Conservation (phyloP, 2,888 invertebrate species). For the Onthophagus sagittarius region DNA sequence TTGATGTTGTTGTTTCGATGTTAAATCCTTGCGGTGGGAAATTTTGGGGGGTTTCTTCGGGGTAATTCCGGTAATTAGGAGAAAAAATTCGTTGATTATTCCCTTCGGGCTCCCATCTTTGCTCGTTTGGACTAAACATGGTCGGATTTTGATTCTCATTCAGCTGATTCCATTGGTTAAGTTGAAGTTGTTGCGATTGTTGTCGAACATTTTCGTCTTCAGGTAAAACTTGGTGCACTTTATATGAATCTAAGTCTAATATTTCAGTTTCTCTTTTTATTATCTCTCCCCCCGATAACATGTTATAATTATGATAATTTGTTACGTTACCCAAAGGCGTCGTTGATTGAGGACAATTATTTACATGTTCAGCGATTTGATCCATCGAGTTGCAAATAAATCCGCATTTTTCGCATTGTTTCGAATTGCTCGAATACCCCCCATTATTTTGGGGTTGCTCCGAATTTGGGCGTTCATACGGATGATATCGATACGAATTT, state of each 20-base stretch:
- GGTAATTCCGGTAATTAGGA: constrained; percentile 51
- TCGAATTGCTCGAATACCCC: constrained; percentile 60
- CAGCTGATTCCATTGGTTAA: constrained; percentile 54
- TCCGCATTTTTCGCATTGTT: constrained; percentile 83
- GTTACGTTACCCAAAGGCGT: constrained; percentile 49
- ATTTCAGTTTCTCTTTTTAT: constrained; percentile 65
- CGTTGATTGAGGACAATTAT: constrained; percentile 59
- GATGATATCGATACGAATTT: constrained; percentile 44
- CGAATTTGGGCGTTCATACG: constrained; percentile 36
- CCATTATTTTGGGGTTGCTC: constrained; percentile 37
- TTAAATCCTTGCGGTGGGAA: constrained; percentile 55
- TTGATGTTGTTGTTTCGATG: constrained; percentile 57
- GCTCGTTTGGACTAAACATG: constrained; percentile 30
- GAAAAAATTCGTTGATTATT: constrained; percentile 50
- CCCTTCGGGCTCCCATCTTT: constrained; percentile 31
- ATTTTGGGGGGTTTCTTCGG: constrained; percentile 57
- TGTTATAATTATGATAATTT: constrained; percentile 52
- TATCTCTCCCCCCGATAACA: constrained; percentile 42
- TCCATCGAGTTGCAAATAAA: constrained; percentile 72
- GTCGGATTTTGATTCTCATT: constrained; percentile 35
- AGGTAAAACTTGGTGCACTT: constrained; percentile 60
- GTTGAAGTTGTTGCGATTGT: constrained; percentile 44
- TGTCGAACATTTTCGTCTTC: constrained; percentile 49
- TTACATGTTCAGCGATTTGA: constrained; percentile 71
- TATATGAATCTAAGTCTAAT: constrained; percentile 83